A percentile compares a stretch with the other conserved stretches of the same genome.
Evolutionary conservation across 2,113 vertebrate species (phyloP).

Genomic region (Tenebrosternarchus preto): DNA sequence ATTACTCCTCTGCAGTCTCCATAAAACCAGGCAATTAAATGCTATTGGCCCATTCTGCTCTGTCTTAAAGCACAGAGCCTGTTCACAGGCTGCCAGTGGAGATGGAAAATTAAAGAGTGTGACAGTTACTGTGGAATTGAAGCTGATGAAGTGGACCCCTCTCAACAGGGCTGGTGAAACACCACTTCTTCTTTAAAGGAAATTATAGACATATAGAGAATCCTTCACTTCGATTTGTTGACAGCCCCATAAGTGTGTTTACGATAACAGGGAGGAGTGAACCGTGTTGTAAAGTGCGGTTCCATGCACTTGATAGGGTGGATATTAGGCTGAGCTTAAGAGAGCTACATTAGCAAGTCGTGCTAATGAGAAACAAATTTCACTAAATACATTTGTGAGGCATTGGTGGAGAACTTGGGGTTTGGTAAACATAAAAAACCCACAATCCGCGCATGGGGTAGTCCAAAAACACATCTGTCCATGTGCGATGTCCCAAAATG

Average conservation of each 20-base stretch:
- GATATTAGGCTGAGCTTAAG: no score
- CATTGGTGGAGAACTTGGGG: neutral
- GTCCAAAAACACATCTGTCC: constrained; percentile 14
- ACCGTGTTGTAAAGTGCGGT: neutral
- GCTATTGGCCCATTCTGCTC: constrained; percentile 71
- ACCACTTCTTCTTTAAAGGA: constrained; percentile 15
- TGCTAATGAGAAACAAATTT: no score
- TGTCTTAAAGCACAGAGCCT: constrained; percentile 61
- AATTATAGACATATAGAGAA: constrained; percentile 11
- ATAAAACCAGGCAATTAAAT: constrained; percentile 80
- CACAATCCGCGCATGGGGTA: neutral
- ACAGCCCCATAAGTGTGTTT: neutral
- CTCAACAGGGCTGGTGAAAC: constrained; percentile 40
- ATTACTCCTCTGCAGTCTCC: constrained; percentile 71
- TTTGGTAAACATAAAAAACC: neutral
- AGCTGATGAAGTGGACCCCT: constrained; percentile 57
- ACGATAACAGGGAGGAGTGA: neutral
- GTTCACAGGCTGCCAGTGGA: constrained; percentile 54
- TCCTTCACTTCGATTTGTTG: constrained; percentile 18
- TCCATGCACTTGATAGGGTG: no score
- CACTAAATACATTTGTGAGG: no score
- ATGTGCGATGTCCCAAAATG: neutral
- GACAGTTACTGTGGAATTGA: constrained; percentile 60
- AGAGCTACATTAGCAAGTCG: no score
- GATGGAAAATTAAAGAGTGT: constrained; percentile 64